These are phyloP conservation scores for Sesamia nonagrioides DNA, from an alignment of 1,140 invertebrate genomes.

Conservation along the genomic window DNA sequence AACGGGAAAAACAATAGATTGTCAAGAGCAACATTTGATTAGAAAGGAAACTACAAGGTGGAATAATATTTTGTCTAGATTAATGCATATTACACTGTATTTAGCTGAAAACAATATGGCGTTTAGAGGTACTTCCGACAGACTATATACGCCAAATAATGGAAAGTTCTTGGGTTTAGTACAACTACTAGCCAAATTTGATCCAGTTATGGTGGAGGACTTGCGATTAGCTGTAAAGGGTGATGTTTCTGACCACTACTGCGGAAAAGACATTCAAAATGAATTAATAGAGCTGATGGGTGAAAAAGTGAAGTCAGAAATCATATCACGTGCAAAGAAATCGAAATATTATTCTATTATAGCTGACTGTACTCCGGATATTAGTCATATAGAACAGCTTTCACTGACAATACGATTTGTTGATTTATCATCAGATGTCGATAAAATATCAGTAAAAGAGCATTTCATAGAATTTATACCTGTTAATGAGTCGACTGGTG, in stretches of 20 bases:
- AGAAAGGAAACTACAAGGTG: slow-evolving; percentile 52
- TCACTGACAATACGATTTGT: slow-evolving; percentile 60
- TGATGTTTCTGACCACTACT: slow-evolving; percentile 59
- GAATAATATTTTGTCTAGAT: slow-evolving; percentile 55
- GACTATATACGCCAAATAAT: slow-evolving; percentile 54
- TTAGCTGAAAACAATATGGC: slow-evolving; percentile 58
- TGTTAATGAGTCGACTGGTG: too few relatives aligned
- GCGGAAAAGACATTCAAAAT: slow-evolving; percentile 63
- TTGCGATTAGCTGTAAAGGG: slow-evolving; percentile 50
- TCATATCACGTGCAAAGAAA: slow-evolving; percentile 57
- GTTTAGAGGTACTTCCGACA: slow-evolving; percentile 55
- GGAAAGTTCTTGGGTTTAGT: slow-evolving; percentile 59
- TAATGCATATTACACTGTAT: slow-evolving; percentile 43
- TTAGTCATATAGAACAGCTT: slow-evolving; percentile 59
- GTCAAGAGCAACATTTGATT: slow-evolving; percentile 42
- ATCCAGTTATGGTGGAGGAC: slow-evolving; percentile 52
- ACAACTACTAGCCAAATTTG: slow-evolving; percentile 54
- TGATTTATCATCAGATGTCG: slow-evolving; percentile 53
- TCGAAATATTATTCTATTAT: slow-evolving; percentile 61
- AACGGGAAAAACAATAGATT: slow-evolving; percentile 48
- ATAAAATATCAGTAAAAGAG: slow-evolving; percentile 61
- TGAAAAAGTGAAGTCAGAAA: slow-evolving; percentile 59
- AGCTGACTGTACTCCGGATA: slow-evolving; percentile 57
- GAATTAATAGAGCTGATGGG: slow-evolving; percentile 59
- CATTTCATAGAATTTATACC: slow-evolving; percentile 60